phyloP scores from a whole-genome alignment of 2,888 invertebrate species.

The Drosophila pseudotalamancana region DNA sequence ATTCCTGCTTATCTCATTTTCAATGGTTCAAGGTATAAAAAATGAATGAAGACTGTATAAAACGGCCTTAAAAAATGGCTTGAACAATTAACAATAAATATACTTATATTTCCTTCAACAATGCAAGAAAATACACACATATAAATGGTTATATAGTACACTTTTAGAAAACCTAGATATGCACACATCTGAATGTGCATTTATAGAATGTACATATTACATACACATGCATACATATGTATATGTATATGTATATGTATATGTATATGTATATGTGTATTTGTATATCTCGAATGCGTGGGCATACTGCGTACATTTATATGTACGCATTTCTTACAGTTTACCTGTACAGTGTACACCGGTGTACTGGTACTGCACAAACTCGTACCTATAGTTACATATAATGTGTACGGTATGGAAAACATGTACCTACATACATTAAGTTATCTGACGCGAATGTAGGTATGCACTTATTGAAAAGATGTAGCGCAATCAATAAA shows the following conservation, averaged over 20 bases:
- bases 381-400: not conserved
- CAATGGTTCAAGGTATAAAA: too few species aligned
- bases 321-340: slow-evolving; percentile 1
- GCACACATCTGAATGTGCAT: slow-evolving; percentile 1
- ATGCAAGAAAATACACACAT: too few species aligned
- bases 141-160: too few species aligned
- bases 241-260: not conserved
- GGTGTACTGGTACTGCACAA: slow-evolving; percentile 7
- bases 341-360: slow-evolving; percentile 18
- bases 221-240: not conserved
- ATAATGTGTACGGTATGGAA: not conserved
- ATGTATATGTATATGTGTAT: not conserved
- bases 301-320: not conserved
- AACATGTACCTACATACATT: not conserved
- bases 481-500: slow-evolving; percentile 22
- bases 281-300: too few species aligned
- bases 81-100: not conserved
- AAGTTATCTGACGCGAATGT: not conserved
- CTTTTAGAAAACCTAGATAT: not conserved
- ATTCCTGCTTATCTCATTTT: too few species aligned
- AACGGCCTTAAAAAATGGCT: too few species aligned
- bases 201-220: not conserved
- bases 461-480: slow-evolving; percentile 19
- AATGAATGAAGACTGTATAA: too few species aligned
- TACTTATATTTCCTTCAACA: too few species aligned